Conservation (phyloP, 2,888 invertebrate species). For the Ceriagrion tenellum region DNA sequence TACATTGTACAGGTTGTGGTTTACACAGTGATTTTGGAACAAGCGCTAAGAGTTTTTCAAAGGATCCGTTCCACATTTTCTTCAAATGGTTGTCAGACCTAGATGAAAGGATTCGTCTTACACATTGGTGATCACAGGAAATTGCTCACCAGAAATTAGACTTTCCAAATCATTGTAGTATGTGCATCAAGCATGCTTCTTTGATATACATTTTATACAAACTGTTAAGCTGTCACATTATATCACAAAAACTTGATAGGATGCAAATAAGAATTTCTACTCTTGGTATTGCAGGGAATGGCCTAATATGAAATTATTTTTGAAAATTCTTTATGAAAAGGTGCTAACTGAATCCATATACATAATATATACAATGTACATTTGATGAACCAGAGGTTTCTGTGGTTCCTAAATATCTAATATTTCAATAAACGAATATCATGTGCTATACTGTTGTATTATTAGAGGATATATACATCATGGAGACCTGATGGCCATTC, state of each 20-base stretch:
- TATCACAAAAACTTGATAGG: slow-evolving; percentile 43
- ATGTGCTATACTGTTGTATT: slow-evolving; percentile 16
- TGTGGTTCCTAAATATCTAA: slow-evolving; percentile 18
- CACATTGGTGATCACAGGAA: background rate
- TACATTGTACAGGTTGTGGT: background rate
- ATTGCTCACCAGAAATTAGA: slow-evolving; percentile 19
- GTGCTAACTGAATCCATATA: slow-evolving; percentile 36
- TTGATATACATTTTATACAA: slow-evolving; percentile 18
- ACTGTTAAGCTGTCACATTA: slow-evolving; percentile 45
- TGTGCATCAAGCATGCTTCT: slow-evolving; percentile 12
- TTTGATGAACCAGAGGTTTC: slow-evolving; percentile 8
- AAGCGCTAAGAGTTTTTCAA: background rate
- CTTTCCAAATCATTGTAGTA: slow-evolving; percentile 22
- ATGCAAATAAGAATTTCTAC: slow-evolving; percentile 36
- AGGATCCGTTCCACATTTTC: slow-evolving; percentile 14
- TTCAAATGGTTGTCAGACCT: background rate
- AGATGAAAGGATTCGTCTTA: background rate
- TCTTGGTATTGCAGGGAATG: slow-evolving; percentile 35
- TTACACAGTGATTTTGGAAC: background rate
- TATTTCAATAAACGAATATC: slow-evolving; percentile 29
- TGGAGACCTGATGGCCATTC: slow-evolving; percentile 20
- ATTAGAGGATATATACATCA: background rate
- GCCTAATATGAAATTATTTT: slow-evolving; percentile 28
- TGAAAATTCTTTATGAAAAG: slow-evolving; percentile 39
- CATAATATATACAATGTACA: slow-evolving; percentile 25